These are phyloP conservation scores for Sitophilus oryzae DNA, from an alignment of 1,140 invertebrate species.

Conservation along the genomic window DNA sequence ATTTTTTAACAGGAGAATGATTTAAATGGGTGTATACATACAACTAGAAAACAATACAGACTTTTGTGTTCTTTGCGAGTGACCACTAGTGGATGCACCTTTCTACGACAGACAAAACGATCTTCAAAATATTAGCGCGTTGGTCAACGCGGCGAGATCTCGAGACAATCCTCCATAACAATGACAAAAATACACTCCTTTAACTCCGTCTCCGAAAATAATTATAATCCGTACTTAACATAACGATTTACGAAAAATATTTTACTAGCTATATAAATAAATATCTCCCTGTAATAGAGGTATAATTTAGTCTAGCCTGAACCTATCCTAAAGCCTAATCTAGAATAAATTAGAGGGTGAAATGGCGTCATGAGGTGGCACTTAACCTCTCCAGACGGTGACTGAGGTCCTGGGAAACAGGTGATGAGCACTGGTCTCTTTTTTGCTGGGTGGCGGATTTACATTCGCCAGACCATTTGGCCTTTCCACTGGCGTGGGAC, in stretches of 20 bases:
- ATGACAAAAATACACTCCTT: background rate
- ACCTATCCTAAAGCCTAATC: conserved; percentile 2
- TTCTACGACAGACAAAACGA: background rate
- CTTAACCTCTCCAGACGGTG: conserved; percentile 49
- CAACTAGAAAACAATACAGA: too few relatives aligned
- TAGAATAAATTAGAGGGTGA: conserved; percentile 32
- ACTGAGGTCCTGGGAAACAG: conserved; percentile 46
- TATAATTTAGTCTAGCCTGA: conserved; percentile 14
- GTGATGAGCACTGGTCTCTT: conserved; percentile 3
- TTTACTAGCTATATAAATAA: conserved; percentile 14
- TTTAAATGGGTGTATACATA: too few relatives aligned
- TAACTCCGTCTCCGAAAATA: background rate
- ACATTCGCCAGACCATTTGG: conserved; percentile 67
- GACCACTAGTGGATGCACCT: too few relatives aligned
- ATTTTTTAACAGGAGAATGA: too few relatives aligned
- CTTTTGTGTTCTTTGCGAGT: too few relatives aligned
- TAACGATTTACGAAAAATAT: background rate
- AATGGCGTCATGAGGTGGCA: conserved; percentile 45
- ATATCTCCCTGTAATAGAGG: conserved; percentile 22
- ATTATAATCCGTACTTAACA: background rate
- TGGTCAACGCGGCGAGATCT: background rate
- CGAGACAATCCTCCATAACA: background rate
- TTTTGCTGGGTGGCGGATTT: conserved; percentile 27
- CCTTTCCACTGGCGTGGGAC: conserved; percentile 69
- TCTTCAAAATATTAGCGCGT: too few relatives aligned